Conservation (phyloP, 64 coral and sea anemone genomes). For the Montipora capricornis region DNA sequence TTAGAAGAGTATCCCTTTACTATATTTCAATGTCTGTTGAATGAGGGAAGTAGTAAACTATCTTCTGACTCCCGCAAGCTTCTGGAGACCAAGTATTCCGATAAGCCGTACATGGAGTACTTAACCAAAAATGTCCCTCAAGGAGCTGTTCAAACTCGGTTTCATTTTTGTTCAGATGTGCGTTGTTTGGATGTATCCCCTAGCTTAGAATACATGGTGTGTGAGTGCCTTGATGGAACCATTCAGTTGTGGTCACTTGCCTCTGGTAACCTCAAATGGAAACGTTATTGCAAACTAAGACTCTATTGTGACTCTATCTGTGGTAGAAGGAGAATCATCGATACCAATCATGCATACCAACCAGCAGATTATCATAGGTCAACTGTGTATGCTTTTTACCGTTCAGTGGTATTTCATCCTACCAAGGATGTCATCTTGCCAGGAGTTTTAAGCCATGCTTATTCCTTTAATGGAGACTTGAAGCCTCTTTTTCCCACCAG, state of each 20-base stretch:
- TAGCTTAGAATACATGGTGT: neutral
- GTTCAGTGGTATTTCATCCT: slow-evolving; percentile 41
- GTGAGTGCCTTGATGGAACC: no score
- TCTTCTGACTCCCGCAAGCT: slow-evolving; percentile 1
- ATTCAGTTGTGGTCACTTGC: no score
- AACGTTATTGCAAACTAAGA: no score
- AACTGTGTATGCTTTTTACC: neutral
- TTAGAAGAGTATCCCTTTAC: no score
- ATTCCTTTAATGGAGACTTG: neutral
- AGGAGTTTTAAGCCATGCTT: neutral
- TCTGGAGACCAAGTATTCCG: neutral
- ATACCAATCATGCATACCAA: accelerated
- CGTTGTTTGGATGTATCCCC: slow-evolving; percentile 37
- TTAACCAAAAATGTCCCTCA: neutral
- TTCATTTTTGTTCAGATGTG: neutral
- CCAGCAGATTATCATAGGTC: no score
- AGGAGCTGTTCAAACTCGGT: neutral
- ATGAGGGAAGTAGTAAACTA: neutral
- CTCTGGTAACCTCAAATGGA: no score
- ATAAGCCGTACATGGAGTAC: slow-evolving; percentile 6
- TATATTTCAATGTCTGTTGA: no score
- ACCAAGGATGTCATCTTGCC: slow-evolving; percentile 8
- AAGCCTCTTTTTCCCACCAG: neutral
- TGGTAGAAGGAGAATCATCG: no score
- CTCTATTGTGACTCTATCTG: no score